Conservation (phyloP, 1,140 invertebrate species). For the Coptotermes formosanus region DNA sequence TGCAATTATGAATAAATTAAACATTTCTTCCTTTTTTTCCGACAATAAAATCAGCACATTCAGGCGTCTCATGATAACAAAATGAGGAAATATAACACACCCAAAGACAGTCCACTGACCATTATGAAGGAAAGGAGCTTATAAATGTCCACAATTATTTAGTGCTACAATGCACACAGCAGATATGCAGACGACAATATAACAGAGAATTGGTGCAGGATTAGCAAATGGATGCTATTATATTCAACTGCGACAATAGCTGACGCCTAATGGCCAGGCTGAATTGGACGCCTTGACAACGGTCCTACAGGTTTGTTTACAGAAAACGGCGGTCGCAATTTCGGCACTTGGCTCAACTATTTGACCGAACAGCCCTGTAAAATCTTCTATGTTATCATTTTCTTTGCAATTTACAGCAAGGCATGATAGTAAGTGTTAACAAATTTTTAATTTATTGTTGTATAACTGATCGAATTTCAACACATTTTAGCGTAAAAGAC, state of each 20-base stretch:
- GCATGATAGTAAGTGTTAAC: too few species aligned
- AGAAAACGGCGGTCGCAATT: not conserved
- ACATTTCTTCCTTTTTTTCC: not conserved
- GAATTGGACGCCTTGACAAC: not conserved
- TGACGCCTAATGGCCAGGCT: not conserved
- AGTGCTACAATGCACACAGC: not conserved
- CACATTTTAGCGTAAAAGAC: too few species aligned
- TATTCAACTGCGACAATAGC: not conserved
- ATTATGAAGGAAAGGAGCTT: conserved; percentile 7
- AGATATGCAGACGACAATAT: not conserved
- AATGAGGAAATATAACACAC: not conserved
- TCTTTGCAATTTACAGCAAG: too few species aligned
- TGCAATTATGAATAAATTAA: not conserved
- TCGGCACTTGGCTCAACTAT: not conserved
- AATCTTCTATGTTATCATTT: too few species aligned
- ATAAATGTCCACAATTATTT: conserved; percentile 10
- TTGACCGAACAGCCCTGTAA: not conserved
- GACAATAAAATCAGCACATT: not conserved
- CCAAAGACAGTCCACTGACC: not conserved
- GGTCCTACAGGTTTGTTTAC: not conserved
- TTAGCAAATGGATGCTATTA: conserved; percentile 8
- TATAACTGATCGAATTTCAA: too few species aligned
- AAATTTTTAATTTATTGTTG: too few species aligned
- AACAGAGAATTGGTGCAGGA: not conserved
- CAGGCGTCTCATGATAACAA: not conserved